Evolutionary conservation across 2,113 vertebrate genomes (phyloP), one percentile per base, ranked within the genome.

Genomic region (Orycteropus afer): DNA sequence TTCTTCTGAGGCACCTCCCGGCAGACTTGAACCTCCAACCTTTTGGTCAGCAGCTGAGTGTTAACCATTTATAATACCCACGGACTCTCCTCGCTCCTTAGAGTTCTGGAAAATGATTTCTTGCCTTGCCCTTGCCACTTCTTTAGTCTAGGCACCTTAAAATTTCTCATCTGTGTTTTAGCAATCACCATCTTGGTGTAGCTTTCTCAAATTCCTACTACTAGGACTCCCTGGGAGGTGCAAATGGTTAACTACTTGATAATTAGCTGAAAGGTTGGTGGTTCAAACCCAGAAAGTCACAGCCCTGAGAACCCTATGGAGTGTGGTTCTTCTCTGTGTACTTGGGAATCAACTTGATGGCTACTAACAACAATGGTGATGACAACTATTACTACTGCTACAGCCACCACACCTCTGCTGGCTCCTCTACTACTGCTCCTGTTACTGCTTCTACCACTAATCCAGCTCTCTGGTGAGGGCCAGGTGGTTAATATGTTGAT

Each of bases 311-410:
- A 23, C 69, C n/a, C 32, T 32, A 20, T 32, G 69, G 37, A 40
- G 37, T 18, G 37, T 8, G 1, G 22, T 40, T 71, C 22, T 2
- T 11, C n/a, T 40, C 22, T 40, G 22, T 17, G 5, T 22, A 23
- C 55, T 57, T 57, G 22, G n/a, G n/a, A 61, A 61, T 29, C 23
- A 9, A 61, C 59, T 61, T 10, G 10, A 27, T 8, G 59, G 4
- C 27, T 14, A 2, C 29, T 23, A 4, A 2, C 4, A 4, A 7
- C 53, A 42, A 40, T 20, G 22, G n/a, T 45, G n/a, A 5, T 29
- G 0, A 2, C 37, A 2, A 2, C 0, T 2, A n/a, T 47, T n/a
- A 7, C 40, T 25, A 2, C 45, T 40, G 7, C 63, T 1, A 37
- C 84, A 7, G 17, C 47, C 10, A 3, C 3, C 32, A 5, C 11